These are phyloP conservation scores for Propithecus coquereli DNA, from an alignment of 2,113 vertebrate species.

Conservation along the genomic window DNA sequence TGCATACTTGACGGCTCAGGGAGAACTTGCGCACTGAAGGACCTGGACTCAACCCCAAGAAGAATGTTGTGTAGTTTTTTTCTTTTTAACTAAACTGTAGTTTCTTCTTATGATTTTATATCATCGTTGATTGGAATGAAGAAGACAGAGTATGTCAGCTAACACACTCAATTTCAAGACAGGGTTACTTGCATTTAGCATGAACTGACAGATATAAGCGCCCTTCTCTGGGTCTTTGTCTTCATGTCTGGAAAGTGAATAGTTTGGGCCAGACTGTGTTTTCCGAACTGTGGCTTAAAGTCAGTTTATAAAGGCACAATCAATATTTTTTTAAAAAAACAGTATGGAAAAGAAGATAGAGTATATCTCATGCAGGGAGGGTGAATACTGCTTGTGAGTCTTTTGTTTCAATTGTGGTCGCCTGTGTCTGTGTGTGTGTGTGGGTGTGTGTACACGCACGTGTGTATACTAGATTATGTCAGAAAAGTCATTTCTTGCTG, in stretches of 20 bases:
- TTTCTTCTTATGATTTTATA: background rate
- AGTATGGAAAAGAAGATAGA: background rate
- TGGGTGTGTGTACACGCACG: rapidly evolving
- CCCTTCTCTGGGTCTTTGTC: background rate
- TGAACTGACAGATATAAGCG: background rate
- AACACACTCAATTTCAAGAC: background rate
- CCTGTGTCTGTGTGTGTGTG: background rate
- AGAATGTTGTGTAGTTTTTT: background rate
- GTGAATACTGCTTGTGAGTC: background rate
- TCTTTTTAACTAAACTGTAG: background rate
- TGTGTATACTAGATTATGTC: background rate
- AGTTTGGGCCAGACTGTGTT: background rate
- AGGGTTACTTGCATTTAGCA: background rate
- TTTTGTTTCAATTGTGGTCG: background rate
- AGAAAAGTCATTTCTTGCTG: background rate
- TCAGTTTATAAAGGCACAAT: background rate
- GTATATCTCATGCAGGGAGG: background rate
- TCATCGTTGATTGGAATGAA: background rate
- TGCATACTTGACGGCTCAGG: background rate
- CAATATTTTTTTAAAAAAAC: background rate
- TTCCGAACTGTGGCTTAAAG: background rate
- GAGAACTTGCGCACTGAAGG: background rate
- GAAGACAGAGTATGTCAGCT: too few relatives aligned
- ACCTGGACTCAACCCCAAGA: background rate
- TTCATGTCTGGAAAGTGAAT: background rate